Base-by-base conservation (phyloP, 2,113 vertebrate species). In the Bubo blakistoni region DNA sequence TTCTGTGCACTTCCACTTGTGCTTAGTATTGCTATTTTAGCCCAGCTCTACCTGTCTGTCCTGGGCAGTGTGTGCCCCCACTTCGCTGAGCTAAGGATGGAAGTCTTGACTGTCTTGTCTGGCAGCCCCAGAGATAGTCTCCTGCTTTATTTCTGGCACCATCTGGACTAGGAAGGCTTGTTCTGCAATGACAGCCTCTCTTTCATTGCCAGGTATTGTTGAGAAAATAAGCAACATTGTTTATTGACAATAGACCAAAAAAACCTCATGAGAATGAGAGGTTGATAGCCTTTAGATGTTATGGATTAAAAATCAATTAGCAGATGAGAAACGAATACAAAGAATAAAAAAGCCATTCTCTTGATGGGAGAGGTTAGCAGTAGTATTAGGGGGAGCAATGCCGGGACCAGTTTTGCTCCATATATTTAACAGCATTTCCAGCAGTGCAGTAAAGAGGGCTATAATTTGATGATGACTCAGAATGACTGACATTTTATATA, bases 391-490 rank as follows among this genome's bases (percentile, higher is more conserved):
- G 67, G n/a, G 25, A 65, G 27, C 51, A n/a, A 36, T 38, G 30
- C 81, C 66, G 42, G 82, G 76, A 61, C 40, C 44, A 70, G 78
- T 81, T 91, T 94, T 94, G 49, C 84, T 89, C 77, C 36, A 5
- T 90, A 6, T 58, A 65, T 89, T 94, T 86, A 59, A 69, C n/a
- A n/a, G 18, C 3, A 0, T 62, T 93, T 94, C 79, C 57, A 81
- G 81, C 54, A 69, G 73, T 2, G 9, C 57, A 46, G 40, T 49
- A 29, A 51, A 74, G 57, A 82, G 81, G 66, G 42, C 52, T 81
- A 24, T 72, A 76, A 94, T 94, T 93, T 95, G 49, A 54, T 91
- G 77, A 67, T 95, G 90, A 54, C 34, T 97, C 14, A 34, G 61
- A 79, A 78, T 87, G 86, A 94, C 62, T 96, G 95, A 87, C 86